phyloP scores from a whole-genome alignment of 1,140 invertebrate genomes.

The Megathymus violae region DNA sequence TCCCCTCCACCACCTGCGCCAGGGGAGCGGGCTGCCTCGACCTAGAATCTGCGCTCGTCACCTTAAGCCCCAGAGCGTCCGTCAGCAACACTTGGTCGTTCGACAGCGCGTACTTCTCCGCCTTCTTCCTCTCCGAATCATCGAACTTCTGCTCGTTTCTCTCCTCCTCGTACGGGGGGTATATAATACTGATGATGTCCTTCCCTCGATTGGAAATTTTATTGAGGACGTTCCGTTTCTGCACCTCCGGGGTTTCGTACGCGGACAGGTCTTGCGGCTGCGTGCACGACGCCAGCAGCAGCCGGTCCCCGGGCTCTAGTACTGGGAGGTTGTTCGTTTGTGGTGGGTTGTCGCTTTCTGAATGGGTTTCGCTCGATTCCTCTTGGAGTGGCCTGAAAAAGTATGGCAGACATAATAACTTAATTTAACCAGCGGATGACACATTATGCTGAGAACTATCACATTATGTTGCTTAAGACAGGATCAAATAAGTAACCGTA shows the following conservation, averaged over 20 bases:
- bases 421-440: no score
- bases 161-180: conserved; percentile 84
- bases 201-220: conserved; percentile 88
- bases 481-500: no score
- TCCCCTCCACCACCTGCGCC: conserved; percentile 73
- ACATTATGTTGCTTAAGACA: no score
- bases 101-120: conserved; percentile 76
- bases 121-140: conserved; percentile 82
- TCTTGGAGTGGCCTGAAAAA: conserved; percentile 46
- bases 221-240: conserved; percentile 87
- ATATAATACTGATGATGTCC: conserved; percentile 88
- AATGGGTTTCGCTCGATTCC: conserved; percentile 36
- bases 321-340: conserved; percentile 67
- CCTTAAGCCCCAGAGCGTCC: conserved; percentile 59
- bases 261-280: conserved; percentile 54
- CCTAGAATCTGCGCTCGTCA: conserved; percentile 6
- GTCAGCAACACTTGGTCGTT: conserved; percentile 68
- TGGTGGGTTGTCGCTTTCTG: conserved; percentile 37
- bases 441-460: no score
- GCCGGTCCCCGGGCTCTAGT: conserved; percentile 82
- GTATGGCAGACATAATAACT: no score
- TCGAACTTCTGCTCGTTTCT: conserved; percentile 80
- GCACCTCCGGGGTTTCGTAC: conserved; percentile 88
- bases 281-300: conserved; percentile 77
- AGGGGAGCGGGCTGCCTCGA: conserved; percentile 53